These are phyloP conservation scores for Podarcis raffonei DNA, from an alignment of 2,113 vertebrate genomes.

Conservation along the genomic window DNA sequence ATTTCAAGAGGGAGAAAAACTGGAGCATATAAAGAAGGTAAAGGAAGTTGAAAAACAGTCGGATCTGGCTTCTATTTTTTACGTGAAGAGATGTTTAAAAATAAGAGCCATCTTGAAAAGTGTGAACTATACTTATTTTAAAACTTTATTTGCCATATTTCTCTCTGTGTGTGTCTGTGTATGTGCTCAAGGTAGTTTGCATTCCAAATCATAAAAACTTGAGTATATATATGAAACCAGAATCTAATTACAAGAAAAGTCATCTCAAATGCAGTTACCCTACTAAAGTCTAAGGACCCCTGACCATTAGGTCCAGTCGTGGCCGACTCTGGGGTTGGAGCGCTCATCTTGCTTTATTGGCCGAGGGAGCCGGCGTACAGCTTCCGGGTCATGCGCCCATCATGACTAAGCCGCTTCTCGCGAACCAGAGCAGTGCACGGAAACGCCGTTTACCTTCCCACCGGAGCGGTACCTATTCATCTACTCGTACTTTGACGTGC, in stretches of 20 bases:
- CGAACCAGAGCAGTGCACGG: no score
- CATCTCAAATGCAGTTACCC: neutral
- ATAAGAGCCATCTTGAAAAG: neutral
- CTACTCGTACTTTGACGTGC: no score
- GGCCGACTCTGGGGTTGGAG: no score
- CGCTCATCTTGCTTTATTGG: no score
- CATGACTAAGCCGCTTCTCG: no score
- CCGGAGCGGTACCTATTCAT: no score
- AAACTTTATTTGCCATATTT: neutral
- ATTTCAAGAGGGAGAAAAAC: neutral
- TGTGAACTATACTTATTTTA: neutral
- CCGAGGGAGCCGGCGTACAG: no score
- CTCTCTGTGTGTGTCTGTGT: no score
- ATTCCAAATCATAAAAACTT: neutral
- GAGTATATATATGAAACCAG: neutral
- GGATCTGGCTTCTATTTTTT: neutral
- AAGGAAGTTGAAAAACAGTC: neutral
- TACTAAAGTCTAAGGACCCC: neutral
- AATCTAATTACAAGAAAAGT: neutral
- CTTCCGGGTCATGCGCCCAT: no score
- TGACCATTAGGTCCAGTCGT: no score
- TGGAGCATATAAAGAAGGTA: neutral
- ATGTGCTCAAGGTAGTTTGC: neutral
- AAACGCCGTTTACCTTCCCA: no score
- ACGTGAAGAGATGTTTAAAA: neutral